Conservation (phyloP, 2,888 invertebrate genomes). For the Trachelus troglodyta region DNA sequence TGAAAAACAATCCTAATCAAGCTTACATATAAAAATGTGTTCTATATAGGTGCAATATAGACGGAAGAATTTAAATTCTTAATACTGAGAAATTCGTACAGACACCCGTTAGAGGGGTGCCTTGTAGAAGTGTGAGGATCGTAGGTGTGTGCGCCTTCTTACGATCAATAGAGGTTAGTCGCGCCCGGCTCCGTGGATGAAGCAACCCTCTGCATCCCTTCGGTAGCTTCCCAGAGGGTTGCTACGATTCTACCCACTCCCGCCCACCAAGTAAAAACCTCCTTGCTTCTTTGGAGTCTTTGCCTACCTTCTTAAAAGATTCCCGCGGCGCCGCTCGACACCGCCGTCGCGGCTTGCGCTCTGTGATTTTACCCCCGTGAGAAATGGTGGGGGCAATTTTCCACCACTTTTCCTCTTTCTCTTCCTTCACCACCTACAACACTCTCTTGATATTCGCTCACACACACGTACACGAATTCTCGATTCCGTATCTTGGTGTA, state of each 20-base stretch:
- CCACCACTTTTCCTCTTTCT: constrained; percentile 6
- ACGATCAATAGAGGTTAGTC: constrained; percentile 62
- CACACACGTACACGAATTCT: not conserved
- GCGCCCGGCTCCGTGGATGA: constrained; percentile 59
- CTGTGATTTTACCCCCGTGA: constrained; percentile 33
- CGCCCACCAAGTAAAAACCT: constrained; percentile 33
- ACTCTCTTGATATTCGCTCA: constrained; percentile 20
- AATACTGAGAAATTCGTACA: not conserved
- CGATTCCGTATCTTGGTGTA: not conserved
- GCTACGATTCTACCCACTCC: constrained; percentile 32
- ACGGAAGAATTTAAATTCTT: not conserved
- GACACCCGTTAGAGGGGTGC: not conserved
- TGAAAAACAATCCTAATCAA: not conserved
- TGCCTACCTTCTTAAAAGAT: constrained; percentile 28
- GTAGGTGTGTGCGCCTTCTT: constrained; percentile 58
- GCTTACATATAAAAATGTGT: not conserved
- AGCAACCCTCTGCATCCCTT: constrained; percentile 28
- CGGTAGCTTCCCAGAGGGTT: not conserved
- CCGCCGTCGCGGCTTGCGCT: constrained; percentile 13
- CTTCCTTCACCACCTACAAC: constrained; percentile 12
- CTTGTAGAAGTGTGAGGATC: constrained; percentile 49
- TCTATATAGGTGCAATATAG: not conserved
- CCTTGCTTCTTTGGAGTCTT: constrained; percentile 17
- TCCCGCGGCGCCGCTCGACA: not conserved
- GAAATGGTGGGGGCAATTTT: constrained; percentile 22